These are phyloP conservation scores for Eidolon helvum DNA, from an alignment of 2,113 vertebrate genomes.

Conservation along the genomic window DNA sequence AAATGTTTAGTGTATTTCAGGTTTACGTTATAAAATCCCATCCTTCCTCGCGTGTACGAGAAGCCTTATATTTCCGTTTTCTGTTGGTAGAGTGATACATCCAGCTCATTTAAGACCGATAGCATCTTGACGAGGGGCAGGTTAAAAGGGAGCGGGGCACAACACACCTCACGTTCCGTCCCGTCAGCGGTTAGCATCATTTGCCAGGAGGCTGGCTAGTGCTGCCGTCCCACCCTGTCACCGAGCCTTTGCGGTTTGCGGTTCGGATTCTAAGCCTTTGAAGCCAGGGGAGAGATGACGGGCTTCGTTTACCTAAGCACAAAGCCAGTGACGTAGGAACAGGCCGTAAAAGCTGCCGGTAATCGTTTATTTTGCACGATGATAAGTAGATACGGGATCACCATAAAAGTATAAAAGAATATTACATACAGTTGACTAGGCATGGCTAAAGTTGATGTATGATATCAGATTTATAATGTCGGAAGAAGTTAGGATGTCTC, in stretches of 20 bases:
- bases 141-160: not conserved
- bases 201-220: not conserved
- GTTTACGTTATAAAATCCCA: not conserved
- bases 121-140: not conserved
- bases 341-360: not conserved
- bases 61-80: not conserved
- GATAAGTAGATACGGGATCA: not conserved
- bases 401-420: not conserved
- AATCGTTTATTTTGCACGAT: not conserved
- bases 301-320: not conserved
- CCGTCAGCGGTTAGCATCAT: not conserved
- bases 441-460: rapidly evolving
- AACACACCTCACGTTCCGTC: rapidly evolving
- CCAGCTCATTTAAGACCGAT: not conserved
- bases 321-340: not conserved
- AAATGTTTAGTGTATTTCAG: not conserved
- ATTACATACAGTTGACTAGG: not conserved
- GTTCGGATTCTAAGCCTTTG: not conserved
- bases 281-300: not conserved
- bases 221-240: not conserved
- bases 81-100: no score
- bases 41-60: not conserved
- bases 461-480: not conserved
- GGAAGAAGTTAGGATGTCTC: not conserved
- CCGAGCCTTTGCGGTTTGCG: rapidly evolving